Base-by-base conservation (phyloP, 2,113 vertebrate genomes). In the Nasalis larvatus region DNA sequence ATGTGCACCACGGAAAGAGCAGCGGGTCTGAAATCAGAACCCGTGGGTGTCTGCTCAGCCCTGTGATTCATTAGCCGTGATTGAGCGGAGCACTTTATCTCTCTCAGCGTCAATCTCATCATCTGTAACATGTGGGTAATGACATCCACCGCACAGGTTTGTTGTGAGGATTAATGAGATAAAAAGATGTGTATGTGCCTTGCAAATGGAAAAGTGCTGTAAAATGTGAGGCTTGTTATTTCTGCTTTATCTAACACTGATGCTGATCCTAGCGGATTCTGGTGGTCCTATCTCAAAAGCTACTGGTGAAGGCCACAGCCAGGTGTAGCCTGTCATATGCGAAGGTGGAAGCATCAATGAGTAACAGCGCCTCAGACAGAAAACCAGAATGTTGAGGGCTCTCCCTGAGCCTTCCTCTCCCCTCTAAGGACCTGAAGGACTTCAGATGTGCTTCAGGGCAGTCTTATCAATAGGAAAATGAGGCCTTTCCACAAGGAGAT, bases 1-100 rank as follows among this genome's bases (percentile, higher is more conserved):
- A 13, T 35, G 18, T 16, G n/a, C 1, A 0, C 32, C 5, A 9
- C 3, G 18, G 76, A 40, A 20, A 45, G 13, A 49, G 18, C 3
- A 0, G 4, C 1, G 18, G 35, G 3, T 12, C 77, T 23, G n/a
- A 37, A 17, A 21, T 10, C 32, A 8, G 49, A 83, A 20, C 1
- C 9, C 14, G 1, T 35, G 42, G 56, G 25, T 7, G 1, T 63
- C 32, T 52, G 27, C 49, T 56, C 11, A 23, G 45, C 20, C 30
- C 20, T 12, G 23, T 3, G 14, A 42, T 7, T 78, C 49, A 12
- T 21, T 8, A 16, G 4, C 42, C 2, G 1, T 2, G 30, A 68
- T 1, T 4, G 45, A 42, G 52, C 9, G 0, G 37, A n/a, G n/a
- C 9, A 3, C 1, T 76, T 52, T 10, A 2, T 40, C 73, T 90